Percentiles rank a stretch among this genome's conserved stretches.
Conservation (phyloP, 2,113 vertebrate genomes). For the Mohoua ochrocephala region DNA sequence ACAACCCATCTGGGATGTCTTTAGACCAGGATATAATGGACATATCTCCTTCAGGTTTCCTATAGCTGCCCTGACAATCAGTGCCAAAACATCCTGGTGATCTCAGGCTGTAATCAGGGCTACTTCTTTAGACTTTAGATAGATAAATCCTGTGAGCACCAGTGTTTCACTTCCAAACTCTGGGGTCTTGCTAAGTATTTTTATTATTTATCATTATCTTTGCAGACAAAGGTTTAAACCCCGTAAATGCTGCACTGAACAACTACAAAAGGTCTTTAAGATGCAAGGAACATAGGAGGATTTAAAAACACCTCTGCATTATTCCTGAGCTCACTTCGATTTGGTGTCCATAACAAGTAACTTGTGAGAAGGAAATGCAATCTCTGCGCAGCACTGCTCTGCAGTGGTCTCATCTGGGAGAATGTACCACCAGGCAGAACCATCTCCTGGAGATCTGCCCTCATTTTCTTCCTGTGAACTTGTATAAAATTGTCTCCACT, state of each 20-base stretch:
- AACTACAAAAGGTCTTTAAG: background rate
- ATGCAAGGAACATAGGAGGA: background rate
- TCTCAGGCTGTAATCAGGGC: background rate
- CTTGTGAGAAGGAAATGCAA: background rate
- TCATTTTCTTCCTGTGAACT: conserved; percentile 47
- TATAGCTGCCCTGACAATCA: background rate
- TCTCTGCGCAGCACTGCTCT: background rate
- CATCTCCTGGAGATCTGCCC: conserved; percentile 31
- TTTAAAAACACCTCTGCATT: background rate
- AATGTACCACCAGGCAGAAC: background rate
- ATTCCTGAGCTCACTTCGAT: background rate
- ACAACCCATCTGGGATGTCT: background rate
- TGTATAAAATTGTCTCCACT: conserved; percentile 32
- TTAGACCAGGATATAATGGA: background rate
- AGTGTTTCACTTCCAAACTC: background rate
- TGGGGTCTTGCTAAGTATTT: background rate
- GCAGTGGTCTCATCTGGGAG: background rate
- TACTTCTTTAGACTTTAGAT: background rate
- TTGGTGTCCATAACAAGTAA: background rate
- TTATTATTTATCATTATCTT: background rate
- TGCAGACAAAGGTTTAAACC: background rate
- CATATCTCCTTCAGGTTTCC: background rate
- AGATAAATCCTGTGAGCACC: background rate
- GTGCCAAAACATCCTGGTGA: background rate
- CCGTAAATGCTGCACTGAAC: background rate